Evolutionary conservation across 2,113 vertebrate species (phyloP).

Genomic region (Ciconia maguari): DNA sequence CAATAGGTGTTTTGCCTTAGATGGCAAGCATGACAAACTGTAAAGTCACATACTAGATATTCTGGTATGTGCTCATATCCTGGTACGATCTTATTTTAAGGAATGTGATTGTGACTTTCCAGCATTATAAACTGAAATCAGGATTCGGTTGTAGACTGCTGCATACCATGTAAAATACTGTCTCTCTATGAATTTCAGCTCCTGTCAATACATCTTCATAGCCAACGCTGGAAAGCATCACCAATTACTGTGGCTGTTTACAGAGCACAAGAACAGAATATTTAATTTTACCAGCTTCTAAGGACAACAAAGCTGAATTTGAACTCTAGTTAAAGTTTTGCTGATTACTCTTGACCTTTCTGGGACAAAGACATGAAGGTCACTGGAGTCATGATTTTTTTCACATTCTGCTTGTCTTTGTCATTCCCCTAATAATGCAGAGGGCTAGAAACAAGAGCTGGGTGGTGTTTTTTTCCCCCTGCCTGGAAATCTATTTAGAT

Average conservation of each 20-base stretch:
- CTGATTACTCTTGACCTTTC: conserved; percentile 65
- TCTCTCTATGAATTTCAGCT: neutral
- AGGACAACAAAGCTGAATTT: conserved; percentile 45
- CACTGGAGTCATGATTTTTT: conserved; percentile 62
- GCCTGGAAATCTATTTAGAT: conserved; percentile 73
- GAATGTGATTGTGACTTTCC: conserved; percentile 7
- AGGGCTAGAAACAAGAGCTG: conserved; percentile 54
- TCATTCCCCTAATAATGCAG: conserved; percentile 57
- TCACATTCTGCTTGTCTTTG: conserved; percentile 58
- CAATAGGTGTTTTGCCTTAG: neutral
- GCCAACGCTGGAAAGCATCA: conserved; percentile 15
- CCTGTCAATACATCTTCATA: neutral
- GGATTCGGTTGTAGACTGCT: neutral
- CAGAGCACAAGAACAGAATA: conserved; percentile 38
- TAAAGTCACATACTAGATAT: neutral
- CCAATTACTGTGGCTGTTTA: conserved; percentile 31
- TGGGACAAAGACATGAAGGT: conserved; percentile 59
- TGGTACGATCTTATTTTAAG: conserved; percentile 1
- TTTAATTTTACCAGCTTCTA: conserved; percentile 48
- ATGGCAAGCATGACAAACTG: neutral
- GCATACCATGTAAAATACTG: neutral
- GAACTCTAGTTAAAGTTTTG: conserved; percentile 71
- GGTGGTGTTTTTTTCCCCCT: conserved; percentile 22
- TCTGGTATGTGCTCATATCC: neutral
- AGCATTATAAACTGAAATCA: neutral